Conservation (phyloP, 2,888 invertebrate genomes). For the Lysandra bellargus region DNA sequence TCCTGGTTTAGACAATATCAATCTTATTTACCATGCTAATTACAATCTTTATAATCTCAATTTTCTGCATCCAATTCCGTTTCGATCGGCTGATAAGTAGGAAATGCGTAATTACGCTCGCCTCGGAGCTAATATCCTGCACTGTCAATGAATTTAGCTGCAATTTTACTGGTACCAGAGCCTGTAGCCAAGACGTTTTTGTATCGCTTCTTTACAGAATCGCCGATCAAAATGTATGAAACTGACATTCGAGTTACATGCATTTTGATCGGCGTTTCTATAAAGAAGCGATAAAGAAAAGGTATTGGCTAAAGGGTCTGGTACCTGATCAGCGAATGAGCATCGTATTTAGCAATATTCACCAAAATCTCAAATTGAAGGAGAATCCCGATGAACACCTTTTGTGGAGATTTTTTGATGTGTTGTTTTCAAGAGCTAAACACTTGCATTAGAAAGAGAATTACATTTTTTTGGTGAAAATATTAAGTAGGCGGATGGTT, state of each 20-base stretch:
- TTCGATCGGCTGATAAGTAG: constrained; percentile 2
- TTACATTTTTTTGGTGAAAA: too few relatives aligned
- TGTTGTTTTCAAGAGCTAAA: too few relatives aligned
- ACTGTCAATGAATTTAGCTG: neutral
- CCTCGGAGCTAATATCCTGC: constrained; percentile 9
- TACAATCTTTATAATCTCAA: neutral
- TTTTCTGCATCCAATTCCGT: neutral
- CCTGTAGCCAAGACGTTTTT: too few relatives aligned
- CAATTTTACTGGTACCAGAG: neutral
- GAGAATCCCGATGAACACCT: neutral
- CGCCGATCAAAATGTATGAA: too few relatives aligned
- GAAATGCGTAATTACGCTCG: constrained; percentile 6
- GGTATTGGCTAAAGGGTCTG: too few relatives aligned
- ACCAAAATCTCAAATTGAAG: neutral
- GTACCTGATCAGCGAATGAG: neutral
- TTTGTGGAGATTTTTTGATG: neutral
- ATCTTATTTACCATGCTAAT: neutral
- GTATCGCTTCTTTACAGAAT: too few relatives aligned
- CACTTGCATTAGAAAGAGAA: too few relatives aligned
- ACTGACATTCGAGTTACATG: neutral
- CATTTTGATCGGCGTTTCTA: too few relatives aligned
- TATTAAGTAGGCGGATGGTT: too few relatives aligned
- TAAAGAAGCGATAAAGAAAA: too few relatives aligned
- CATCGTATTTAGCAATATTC: neutral
- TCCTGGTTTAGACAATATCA: neutral